Percentiles rank a stretch among this genome's conserved stretches.
Evolutionary conservation across 2,113 vertebrate genomes (phyloP).

Genomic region (Chinchilla lanigera): DNA sequence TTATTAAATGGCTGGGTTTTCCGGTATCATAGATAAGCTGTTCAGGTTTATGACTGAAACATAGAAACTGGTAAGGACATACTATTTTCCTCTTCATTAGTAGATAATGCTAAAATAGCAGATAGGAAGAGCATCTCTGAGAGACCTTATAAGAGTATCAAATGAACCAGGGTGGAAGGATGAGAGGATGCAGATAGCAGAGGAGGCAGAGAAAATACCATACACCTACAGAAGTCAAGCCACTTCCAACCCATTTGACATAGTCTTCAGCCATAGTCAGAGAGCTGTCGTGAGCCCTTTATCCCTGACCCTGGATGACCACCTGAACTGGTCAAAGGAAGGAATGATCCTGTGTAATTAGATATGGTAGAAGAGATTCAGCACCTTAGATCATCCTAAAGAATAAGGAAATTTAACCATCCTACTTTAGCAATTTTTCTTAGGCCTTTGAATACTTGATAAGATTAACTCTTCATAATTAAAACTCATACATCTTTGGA

Average conservation of each 20-base stretch:
- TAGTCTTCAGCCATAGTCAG: not conserved
- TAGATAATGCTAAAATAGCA: not conserved
- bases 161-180: not conserved
- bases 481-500: not conserved
- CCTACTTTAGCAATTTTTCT: not conserved
- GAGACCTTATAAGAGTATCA: not conserved
- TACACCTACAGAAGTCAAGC: not conserved
- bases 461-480: not conserved
- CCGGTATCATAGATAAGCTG: not conserved
- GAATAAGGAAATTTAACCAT: not conserved
- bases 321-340: not conserved
- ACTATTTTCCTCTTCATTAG: not conserved
- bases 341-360: not conserved
- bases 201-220: not conserved
- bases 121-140: not conserved
- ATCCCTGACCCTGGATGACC: not conserved
- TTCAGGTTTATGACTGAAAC: not conserved
- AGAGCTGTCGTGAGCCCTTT: too few species aligned
- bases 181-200: not conserved
- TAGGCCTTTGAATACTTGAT: not conserved
- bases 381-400: too few species aligned
- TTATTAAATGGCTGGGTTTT: not conserved
- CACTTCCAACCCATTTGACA: not conserved
- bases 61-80: not conserved
- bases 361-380: not conserved